These are phyloP conservation scores for Rhombomys opimus DNA, from an alignment of 2,113 vertebrate species.

Conservation along the genomic window DNA sequence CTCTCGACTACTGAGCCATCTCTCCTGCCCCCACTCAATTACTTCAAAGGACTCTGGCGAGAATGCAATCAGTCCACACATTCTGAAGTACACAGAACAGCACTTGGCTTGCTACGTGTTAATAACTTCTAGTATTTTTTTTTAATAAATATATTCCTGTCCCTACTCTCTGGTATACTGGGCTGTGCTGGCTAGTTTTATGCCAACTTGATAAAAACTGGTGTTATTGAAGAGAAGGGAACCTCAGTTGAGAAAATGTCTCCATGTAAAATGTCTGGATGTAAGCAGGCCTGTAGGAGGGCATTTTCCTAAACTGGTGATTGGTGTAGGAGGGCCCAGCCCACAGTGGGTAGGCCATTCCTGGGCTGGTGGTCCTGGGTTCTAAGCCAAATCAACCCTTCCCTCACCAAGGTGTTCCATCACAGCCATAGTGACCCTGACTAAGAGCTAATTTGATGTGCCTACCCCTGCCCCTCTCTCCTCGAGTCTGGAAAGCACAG, in stretches of 20 bases:
- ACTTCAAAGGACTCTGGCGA: not conserved
- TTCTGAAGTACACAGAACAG: not conserved
- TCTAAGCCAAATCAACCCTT: not conserved
- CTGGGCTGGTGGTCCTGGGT: not conserved
- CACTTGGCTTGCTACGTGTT: not conserved
- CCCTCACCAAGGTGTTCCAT: not conserved
- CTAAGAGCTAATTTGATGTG: not conserved
- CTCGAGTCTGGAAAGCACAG: not conserved
- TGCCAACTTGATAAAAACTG: not conserved
- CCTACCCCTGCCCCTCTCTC: not conserved
- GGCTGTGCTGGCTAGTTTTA: not conserved
- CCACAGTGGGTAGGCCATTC: not conserved
- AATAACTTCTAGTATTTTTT: not conserved
- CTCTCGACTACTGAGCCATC: not conserved
- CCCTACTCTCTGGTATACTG: not conserved
- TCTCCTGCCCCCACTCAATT: not conserved
- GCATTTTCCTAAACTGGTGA: not conserved
- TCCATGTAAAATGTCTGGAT: not conserved
- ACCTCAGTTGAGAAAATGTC: not conserved
- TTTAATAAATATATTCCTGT: not conserved
- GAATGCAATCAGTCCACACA: not conserved
- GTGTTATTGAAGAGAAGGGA: not conserved
- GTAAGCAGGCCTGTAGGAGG: not conserved
- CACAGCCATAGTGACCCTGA: not conserved
- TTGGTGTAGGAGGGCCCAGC: not conserved